These are phyloP conservation scores for Eurytemora carolleeae DNA, from an alignment of 1,140 invertebrate genomes.

Conservation along the genomic window DNA sequence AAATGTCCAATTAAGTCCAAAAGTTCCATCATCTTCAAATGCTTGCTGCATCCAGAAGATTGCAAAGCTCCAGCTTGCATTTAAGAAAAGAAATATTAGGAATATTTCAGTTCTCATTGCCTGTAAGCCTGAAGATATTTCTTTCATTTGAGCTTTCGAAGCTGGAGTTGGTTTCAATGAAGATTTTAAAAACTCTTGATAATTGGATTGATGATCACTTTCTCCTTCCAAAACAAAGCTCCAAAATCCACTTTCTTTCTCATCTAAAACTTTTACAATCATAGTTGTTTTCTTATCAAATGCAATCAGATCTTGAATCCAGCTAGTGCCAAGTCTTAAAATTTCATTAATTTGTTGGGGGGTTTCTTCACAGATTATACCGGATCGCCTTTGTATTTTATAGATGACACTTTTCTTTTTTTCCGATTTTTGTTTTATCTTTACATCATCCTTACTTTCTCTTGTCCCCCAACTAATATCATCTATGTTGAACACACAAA, in stretches of 20 bases:
- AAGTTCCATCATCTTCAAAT: too few relatives aligned
- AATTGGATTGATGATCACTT: background rate
- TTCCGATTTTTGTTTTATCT: background rate
- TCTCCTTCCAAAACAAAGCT: too few relatives aligned
- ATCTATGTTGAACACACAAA: background rate
- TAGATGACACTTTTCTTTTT: background rate
- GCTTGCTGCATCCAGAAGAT: background rate
- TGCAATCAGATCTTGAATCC: background rate
- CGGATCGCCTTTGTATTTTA: background rate
- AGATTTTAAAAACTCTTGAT: background rate
- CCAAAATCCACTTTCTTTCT: too few relatives aligned
- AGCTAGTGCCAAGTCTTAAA: background rate
- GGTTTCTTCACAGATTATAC: too few relatives aligned
- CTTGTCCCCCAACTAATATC: background rate
- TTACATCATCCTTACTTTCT: background rate
- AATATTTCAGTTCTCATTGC: background rate
- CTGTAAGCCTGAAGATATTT: background rate
- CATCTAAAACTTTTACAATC: too few relatives aligned
- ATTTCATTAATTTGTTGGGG: background rate
- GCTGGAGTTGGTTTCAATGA: background rate
- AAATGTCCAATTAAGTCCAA: too few relatives aligned
- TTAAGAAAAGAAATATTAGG: background rate
- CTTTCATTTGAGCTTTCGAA: background rate
- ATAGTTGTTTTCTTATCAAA: too few relatives aligned
- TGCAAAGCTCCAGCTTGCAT: background rate